phyloP scores from a whole-genome alignment of 2,888 invertebrate species.

The Coremacera marginata region DNA sequence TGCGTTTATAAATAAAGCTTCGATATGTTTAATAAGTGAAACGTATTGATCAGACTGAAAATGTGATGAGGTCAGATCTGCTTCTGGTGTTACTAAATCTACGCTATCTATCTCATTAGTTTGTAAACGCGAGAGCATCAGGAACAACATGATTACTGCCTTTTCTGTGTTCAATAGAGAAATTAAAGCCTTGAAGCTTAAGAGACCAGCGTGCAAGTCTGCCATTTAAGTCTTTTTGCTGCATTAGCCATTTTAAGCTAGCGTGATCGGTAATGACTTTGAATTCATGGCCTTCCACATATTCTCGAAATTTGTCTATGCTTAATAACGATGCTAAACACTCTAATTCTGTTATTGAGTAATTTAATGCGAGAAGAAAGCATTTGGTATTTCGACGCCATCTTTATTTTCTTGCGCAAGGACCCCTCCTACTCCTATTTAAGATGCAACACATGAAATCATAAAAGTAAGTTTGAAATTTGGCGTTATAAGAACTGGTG shows the following conservation, averaged over 20 bases:
- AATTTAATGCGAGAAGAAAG: neutral
- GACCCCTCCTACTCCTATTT: neutral
- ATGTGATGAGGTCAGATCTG: slow-evolving; percentile 11
- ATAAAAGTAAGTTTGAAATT: neutral
- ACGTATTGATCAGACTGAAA: slow-evolving; percentile 20
- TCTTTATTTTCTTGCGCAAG: too few relatives aligned
- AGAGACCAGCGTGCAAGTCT: slow-evolving; percentile 31
- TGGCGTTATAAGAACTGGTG: neutral
- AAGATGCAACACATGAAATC: neutral
- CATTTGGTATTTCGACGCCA: neutral
- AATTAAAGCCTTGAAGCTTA: slow-evolving; percentile 28
- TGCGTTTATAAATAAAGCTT: slow-evolving; percentile 31
- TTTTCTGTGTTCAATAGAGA: slow-evolving; percentile 35
- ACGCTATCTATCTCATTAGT: neutral
- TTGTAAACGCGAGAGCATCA: slow-evolving; percentile 26
- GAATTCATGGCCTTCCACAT: slow-evolving; percentile 34
- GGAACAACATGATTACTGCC: slow-evolving; percentile 25
- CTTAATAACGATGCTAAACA: slow-evolving; percentile 23
- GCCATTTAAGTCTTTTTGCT: slow-evolving; percentile 25
- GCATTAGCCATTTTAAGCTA: slow-evolving; percentile 32
- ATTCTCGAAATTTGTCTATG: slow-evolving; percentile 28
- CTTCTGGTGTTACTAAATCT: slow-evolving; percentile 8
- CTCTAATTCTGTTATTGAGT: neutral
- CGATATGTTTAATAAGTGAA: neutral
- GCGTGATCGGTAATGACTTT: slow-evolving; percentile 34